Conservation (phyloP, 1,140 invertebrate genomes). For the Anastatus disparis region DNA sequence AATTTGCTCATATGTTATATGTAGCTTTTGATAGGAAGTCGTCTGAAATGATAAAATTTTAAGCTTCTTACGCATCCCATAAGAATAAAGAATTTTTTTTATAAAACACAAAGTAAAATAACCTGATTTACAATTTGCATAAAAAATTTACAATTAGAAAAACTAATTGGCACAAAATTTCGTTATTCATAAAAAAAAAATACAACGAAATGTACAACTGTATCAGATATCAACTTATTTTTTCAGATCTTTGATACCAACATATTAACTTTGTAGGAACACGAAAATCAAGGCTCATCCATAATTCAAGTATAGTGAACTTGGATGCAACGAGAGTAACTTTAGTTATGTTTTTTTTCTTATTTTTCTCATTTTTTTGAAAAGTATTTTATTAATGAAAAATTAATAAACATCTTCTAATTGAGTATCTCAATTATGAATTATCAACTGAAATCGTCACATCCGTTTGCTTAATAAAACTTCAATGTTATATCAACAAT, state of each 20-base stretch:
- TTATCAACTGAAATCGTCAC: slow-evolving; percentile 26
- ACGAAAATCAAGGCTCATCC: slow-evolving; percentile 48
- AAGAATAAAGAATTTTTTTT: slow-evolving; percentile 30
- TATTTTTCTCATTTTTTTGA: slow-evolving; percentile 10
- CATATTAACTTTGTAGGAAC: slow-evolving; percentile 47
- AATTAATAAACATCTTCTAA: slow-evolving; percentile 28
- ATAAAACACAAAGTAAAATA: slow-evolving; percentile 27
- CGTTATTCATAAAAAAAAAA: slow-evolving; percentile 21
- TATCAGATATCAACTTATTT: slow-evolving; percentile 3
- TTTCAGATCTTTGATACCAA: slow-evolving; percentile 33
- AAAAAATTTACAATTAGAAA: slow-evolving; percentile 35
- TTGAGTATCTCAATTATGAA: slow-evolving; percentile 20
- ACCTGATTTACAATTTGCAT: slow-evolving; percentile 25
- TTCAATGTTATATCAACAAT: slow-evolving; percentile 22
- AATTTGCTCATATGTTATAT: not conserved
- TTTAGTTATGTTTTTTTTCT: slow-evolving; percentile 33
- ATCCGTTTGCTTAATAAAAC: slow-evolving; percentile 32
- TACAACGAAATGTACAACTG: slow-evolving; percentile 10
- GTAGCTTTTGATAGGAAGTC: slow-evolving; percentile 29
- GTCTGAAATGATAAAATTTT: slow-evolving; percentile 10
- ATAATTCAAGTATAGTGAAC: slow-evolving; percentile 44
- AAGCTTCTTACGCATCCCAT: not conserved
- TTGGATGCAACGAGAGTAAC: slow-evolving; percentile 44
- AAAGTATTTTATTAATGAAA: slow-evolving; percentile 15
- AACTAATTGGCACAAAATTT: slow-evolving; percentile 49